phyloP scores from a whole-genome alignment of 2,888 invertebrate species.

The Pammene fasciana region DNA sequence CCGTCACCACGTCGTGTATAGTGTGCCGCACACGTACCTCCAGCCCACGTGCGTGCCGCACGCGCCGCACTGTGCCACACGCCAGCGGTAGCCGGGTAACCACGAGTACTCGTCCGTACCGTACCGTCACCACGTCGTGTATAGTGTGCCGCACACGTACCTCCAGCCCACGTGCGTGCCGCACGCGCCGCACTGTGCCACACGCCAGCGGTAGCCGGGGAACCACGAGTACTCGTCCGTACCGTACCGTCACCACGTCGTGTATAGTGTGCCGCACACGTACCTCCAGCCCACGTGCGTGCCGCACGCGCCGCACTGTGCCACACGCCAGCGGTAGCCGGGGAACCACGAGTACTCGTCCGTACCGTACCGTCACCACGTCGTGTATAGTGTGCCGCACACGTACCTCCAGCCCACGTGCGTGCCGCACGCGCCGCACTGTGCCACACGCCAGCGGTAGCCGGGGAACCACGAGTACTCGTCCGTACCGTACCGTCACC shows the following conservation, averaged over 20 bases:
- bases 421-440: slow-evolving; percentile 61
- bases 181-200: slow-evolving; percentile 65
- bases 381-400: not conserved
- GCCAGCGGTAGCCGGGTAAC: too few species aligned
- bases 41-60: too few species aligned
- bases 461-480: slow-evolving; percentile 67
- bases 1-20: too few species aligned
- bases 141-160: not conserved
- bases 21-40: too few species aligned
- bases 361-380: slow-evolving; percentile 14
- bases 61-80: too few species aligned
- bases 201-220: slow-evolving; percentile 78
- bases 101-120: too few species aligned
- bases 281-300: slow-evolving; percentile 61
- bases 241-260: slow-evolving; percentile 74
- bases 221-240: slow-evolving; percentile 76
- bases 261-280: slow-evolving; percentile 48
- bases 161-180: slow-evolving; percentile 63
- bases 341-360: slow-evolving; percentile 61
- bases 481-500: not conserved
- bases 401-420: slow-evolving; percentile 59
- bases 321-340: slow-evolving; percentile 74
- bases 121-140: too few species aligned
- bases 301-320: slow-evolving; percentile 53
- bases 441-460: slow-evolving; percentile 71